phyloP scores from a whole-genome alignment of 2,888 invertebrate species.

The Trissoscelio sp. region DNA sequence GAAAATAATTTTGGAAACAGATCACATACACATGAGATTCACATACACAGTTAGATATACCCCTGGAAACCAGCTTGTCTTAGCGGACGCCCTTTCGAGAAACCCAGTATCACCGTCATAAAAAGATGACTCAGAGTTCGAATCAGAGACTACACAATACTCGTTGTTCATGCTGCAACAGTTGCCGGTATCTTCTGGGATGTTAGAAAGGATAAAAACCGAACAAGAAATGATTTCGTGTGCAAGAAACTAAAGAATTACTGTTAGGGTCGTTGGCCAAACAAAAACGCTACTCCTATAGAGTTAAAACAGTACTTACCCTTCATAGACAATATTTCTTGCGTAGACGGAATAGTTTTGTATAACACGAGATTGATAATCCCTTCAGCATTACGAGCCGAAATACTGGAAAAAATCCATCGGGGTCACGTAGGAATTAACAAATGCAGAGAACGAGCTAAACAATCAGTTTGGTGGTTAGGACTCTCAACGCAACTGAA shows the following conservation, averaged over 20 bases:
- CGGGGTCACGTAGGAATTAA: slow-evolving; percentile 72
- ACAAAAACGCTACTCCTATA: slow-evolving; percentile 28
- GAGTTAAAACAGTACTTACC: no score
- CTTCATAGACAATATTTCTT: slow-evolving; percentile 64
- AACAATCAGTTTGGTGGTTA: slow-evolving; percentile 71
- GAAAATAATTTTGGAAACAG: slow-evolving; percentile 76
- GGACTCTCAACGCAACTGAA: slow-evolving; percentile 60
- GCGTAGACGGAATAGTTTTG: slow-evolving; percentile 63
- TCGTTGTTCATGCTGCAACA: slow-evolving; percentile 6
- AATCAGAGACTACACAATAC: background rate
- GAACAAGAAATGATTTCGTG: slow-evolving; percentile 35
- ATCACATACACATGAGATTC: slow-evolving; percentile 79
- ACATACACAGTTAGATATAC: slow-evolving; percentile 72
- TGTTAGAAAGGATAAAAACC: slow-evolving; percentile 56
- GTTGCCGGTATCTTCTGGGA: slow-evolving; percentile 52
- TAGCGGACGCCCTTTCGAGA: slow-evolving; percentile 75
- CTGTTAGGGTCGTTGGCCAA: slow-evolving; percentile 52
- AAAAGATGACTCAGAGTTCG: background rate
- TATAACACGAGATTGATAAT: slow-evolving; percentile 69
- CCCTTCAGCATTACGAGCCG: slow-evolving; percentile 61
- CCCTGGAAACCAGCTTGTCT: slow-evolving; percentile 74
- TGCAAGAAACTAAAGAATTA: slow-evolving; percentile 56
- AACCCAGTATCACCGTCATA: slow-evolving; percentile 42
- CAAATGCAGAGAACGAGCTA: slow-evolving; percentile 69
- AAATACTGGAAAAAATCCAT: slow-evolving; percentile 70